Base-by-base conservation (phyloP, 2,113 vertebrate genomes). In the Tenrec ecaudatus region DNA sequence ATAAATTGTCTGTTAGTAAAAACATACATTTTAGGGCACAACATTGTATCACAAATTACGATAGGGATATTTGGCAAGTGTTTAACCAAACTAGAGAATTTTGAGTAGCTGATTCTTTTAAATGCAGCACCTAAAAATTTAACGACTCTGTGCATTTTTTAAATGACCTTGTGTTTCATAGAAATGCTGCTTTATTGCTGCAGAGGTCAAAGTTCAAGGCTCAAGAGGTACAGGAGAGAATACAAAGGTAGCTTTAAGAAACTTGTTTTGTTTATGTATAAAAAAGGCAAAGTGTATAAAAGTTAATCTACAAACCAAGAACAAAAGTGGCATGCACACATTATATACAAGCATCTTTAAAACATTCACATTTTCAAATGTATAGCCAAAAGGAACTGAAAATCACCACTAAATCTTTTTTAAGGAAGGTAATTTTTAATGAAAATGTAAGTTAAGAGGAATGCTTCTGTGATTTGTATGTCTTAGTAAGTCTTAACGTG, bases 1-100 rank as follows among this genome's bases (percentile, higher is more conserved):
- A 99, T 99, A 99, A 99, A 99, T 99, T 97, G 99, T 99, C 99
- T 99, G 99, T 99, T 99, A 99, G 99, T 99, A 99, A 98, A 99
- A 99, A 99, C 99, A 99, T 99, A 99, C 99, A 99, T 99, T 99
- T 99, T 98, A 98, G 99, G 99, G 99, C 99, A 99, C 99, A 98
- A 98, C 98, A 98, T 99, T 98, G 99, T 99, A 99, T 99, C 99
- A 99, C 99, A 99, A 99, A 99, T 98, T 99, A 99, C 98, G 98
- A 98, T 98, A 98, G 98, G 98, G 98, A 98, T 98, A 98, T 98
- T 98, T 98, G 96, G 98, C 98, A 99, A 98, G 99, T 98, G 98
- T 98, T 98, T 98, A 98, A 98, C 98, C 96, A 98, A 98, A 99
- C 98, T 99, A 99, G 98, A 98, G 98, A 98, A 98, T 98, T 99